Base-by-base conservation (phyloP, 2,888 invertebrate species). In the Syrista parreyssii region DNA sequence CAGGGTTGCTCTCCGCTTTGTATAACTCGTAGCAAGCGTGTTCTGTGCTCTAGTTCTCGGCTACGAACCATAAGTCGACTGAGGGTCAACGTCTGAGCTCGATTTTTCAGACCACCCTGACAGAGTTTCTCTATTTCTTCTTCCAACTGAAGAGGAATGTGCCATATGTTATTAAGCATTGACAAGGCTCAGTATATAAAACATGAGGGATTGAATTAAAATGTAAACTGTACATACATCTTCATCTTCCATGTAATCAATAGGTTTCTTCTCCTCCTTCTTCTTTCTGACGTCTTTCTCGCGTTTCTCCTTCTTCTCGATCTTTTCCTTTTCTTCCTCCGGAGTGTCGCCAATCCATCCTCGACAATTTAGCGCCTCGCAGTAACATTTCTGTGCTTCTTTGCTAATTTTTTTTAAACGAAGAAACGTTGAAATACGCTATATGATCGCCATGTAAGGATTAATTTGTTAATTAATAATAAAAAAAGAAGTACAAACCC, bases 301-400 rank as follows among this genome's bases (percentile, higher is more conserved):
- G 68, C 92, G 91, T 55, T 92, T 92, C 74, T 92, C 92, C 75
- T 93, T 92, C 73, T 92, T 92, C 40, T 93, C 93, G 71, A 94
- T 93, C 80, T 94, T 93, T 32, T 94, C 94, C 75, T 94, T 94
- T 77, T 94, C 94, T 77, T 94, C 94, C 36, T 96, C 96, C 0
- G 97, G 97, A 85, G 97, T 96, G 77, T 96, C 96, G 0, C 99
- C 99, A 81, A 99, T 97, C 96, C 97, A 98, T 0, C 99, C 99
- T 34, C 98, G 95, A 90, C 99, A 99, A 85, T 95, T 96, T 12
- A 94, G 89, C 0, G 98, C 94, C 84, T 97, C 98, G 91, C 99
- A 99, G 91, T 94, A 98, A 92, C 99, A 99, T 81, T 96, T 96
- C 92, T 99, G 99, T 0, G 99, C 98, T 90, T 97, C 97, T 92